Evolutionary conservation across 2,113 vertebrate species (phyloP).

Genomic region (Tenrec ecaudatus): DNA sequence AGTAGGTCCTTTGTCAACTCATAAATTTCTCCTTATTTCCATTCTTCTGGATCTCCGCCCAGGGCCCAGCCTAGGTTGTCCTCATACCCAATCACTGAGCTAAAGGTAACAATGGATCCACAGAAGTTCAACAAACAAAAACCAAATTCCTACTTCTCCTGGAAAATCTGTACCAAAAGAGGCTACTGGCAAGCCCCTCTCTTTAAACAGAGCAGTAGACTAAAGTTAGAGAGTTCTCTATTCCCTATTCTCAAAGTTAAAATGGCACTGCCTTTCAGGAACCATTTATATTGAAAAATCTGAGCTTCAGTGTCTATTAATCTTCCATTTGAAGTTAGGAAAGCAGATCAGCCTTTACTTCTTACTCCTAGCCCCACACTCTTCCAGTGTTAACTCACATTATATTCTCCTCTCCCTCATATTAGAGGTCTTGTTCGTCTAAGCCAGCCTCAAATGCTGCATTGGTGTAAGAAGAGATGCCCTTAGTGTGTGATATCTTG

Average conservation of each 20-base stretch:
- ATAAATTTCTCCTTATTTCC: neutral
- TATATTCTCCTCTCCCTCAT: neutral
- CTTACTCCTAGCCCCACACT: neutral
- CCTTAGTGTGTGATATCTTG: conserved; percentile 25
- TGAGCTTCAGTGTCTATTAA: neutral
- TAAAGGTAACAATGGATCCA: conserved; percentile 48
- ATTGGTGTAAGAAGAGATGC: conserved; percentile 7
- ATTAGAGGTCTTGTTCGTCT: neutral
- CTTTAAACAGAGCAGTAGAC: conserved; percentile 29
- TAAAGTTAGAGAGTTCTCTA: neutral
- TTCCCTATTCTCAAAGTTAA: conserved; percentile 37
- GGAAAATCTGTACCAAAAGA: neutral
- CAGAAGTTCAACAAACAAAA: conserved; percentile 8
- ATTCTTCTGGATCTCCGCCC: neutral
- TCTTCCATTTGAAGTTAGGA: conserved; percentile 20
- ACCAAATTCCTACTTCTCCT: conserved; percentile 37
- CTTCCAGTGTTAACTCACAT: neutral
- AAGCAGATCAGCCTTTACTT: conserved; percentile 18
- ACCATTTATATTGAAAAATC: conserved; percentile 47
- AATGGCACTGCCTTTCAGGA: conserved; percentile 30
- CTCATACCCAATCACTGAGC: neutral
- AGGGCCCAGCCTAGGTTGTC: neutral
- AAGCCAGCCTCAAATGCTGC: conserved; percentile 18
- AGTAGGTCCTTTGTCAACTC: neutral
- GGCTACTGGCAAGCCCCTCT: neutral